phyloP scores from a whole-genome alignment of 1,140 invertebrate species.

The Euborellia annulipes region DNA sequence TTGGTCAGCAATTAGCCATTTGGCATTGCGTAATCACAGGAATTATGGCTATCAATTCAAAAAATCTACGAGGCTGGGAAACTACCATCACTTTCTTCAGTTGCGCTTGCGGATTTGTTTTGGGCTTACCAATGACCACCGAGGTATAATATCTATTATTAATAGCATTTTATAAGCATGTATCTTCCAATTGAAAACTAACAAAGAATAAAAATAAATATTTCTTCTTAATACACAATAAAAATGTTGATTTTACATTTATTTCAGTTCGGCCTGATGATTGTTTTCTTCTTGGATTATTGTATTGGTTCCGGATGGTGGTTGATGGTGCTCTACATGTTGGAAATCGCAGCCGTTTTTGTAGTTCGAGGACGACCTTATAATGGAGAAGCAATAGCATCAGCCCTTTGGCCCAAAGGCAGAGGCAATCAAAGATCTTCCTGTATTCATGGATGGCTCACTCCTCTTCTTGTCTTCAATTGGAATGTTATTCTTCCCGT shows the following conservation, averaged over 20 bases:
- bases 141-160: constrained; percentile 44
- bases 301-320: constrained; percentile 70
- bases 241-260: too few species aligned
- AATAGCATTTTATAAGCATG: not conserved
- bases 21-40: constrained; percentile 70
- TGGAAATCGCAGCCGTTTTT: constrained; percentile 62
- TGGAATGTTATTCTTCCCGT: constrained; percentile 78
- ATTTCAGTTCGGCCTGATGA: constrained; percentile 59
- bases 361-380: constrained; percentile 69
- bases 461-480: constrained; percentile 60
- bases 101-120: constrained; percentile 61
- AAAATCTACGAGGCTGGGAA: constrained; percentile 55
- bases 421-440: too few species aligned
- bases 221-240: not conserved
- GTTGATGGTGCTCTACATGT: constrained; percentile 60
- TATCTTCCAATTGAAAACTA: not conserved
- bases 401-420: constrained; percentile 33
- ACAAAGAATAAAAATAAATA: not conserved
- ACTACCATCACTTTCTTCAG: constrained; percentile 75
- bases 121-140: constrained; percentile 77
- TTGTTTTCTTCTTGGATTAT: constrained; percentile 73
- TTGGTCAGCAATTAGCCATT: constrained; percentile 63
- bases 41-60: constrained; percentile 57
- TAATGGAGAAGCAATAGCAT: constrained; percentile 63
- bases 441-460: constrained; percentile 39